Evolutionary conservation across 1,140 invertebrate genomes (phyloP), one percentile per base, ranked within the genome.

Genomic region (Globodera ellingtonae): DNA sequence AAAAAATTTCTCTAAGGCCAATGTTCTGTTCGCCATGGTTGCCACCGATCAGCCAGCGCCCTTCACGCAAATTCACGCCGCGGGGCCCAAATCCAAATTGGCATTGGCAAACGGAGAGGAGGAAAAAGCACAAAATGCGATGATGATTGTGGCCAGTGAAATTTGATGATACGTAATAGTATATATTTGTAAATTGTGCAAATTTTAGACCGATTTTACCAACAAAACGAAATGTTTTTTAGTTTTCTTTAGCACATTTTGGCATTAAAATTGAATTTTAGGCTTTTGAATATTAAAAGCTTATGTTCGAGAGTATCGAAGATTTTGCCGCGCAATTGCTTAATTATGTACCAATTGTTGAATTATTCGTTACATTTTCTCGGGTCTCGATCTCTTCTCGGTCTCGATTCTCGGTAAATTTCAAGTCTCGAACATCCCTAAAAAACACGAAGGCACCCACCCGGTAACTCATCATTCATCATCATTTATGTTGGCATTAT

Each of bases 31-130:
- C 70, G 79, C 78, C 72, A 44, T 75, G 56, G 35, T 81, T 59
- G 83, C 83, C 9, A 84, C 83, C 13, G 83, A 84, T 65, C 47
- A 77, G 56, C 83, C 83, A 15, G 65, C 72, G 18, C 24, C 48
- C 48, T 84, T 84, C 73, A 84, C 83, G 9, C 50, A 82, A 75
- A 59, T 82, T 21, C n/a, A 44, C 5, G 56, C 10, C 5, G 18
- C 56, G 56, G 56, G 18, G 18, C 4, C 5, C 10, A 62, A 62
- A 18, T 10, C 56, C 13, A 62, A 62, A 62, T 62, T 62, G 56
- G 56, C 56, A 59, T 50, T 50, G 4, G 50, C 50, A 1, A 52
- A 52, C 50, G 50, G 50, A 62, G 18, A 62, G 15, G 56, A 18
- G 0, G 56, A 62, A 18, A 15, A 62, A 15, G 18, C 56, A 18